Percentiles rank a stretch among this genome's conserved stretches.
Conservation (phyloP, 2,888 invertebrate genomes). For the Cantharis rufa region DNA sequence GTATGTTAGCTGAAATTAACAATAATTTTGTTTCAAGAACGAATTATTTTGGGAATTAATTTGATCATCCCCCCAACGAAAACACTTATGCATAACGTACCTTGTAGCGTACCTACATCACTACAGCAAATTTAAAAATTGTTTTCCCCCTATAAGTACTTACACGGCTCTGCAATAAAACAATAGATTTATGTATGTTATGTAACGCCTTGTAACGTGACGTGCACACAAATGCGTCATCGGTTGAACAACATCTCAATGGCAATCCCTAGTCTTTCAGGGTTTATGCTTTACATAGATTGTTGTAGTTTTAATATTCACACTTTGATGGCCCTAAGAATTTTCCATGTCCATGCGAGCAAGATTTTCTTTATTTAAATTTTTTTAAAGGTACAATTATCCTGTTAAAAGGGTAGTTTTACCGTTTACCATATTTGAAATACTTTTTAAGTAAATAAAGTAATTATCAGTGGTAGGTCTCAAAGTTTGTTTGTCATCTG, state of each 20-base stretch:
- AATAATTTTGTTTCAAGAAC: background rate
- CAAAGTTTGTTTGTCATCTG: background rate
- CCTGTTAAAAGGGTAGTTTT: too few species aligned
- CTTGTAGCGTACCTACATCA: too few species aligned
- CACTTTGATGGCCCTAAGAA: background rate
- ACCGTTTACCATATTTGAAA: too few species aligned
- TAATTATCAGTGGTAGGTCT: too few species aligned
- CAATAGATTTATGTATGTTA: conserved; percentile 2
- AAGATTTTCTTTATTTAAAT: too few species aligned
- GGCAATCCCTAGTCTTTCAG: background rate
- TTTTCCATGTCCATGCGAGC: too few species aligned
- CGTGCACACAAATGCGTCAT: conserved; percentile 18
- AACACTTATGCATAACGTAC: too few species aligned
- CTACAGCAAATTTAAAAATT: background rate
- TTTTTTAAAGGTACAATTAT: too few species aligned
- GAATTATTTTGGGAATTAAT: background rate
- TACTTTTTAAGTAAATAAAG: too few species aligned
- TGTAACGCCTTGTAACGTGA: conserved; percentile 24
- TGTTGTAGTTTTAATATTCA: background rate
- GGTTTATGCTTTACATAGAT: background rate
- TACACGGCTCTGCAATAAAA: background rate
- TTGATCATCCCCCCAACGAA: too few species aligned
- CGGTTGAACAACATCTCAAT: conserved; percentile 19
- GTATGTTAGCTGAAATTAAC: background rate
- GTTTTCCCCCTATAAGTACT: background rate